Percentiles rank a stretch among this genome's conserved stretches.
Conservation (phyloP, 1,140 invertebrate species). For the Drosophila tani region DNA sequence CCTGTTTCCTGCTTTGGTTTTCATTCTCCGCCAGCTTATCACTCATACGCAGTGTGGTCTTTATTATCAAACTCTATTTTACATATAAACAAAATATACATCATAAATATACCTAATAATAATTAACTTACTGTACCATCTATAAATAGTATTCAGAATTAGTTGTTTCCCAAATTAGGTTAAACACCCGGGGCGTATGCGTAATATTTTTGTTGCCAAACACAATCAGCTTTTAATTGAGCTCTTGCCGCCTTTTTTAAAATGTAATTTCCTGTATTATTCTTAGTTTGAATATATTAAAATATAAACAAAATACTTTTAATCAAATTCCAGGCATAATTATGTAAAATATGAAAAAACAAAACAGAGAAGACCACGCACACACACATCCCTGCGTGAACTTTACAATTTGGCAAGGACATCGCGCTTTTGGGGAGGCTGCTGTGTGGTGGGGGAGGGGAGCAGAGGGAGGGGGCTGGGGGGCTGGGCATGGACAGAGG, state of each 20-base stretch:
- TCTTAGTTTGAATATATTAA: neutral
- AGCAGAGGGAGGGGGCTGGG: neutral
- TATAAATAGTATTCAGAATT: no score
- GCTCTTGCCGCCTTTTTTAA: neutral
- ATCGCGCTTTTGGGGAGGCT: constrained; percentile 17
- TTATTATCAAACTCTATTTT: no score
- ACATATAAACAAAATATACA: neutral
- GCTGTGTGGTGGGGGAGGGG: neutral
- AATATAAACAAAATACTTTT: no score
- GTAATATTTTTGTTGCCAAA: neutral
- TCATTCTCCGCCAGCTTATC: neutral
- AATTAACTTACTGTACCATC: no score
- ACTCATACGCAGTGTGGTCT: constrained; percentile 11
- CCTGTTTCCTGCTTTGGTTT: neutral
- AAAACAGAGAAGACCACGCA: no score
- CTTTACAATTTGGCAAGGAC: constrained; percentile 75
- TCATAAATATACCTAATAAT: neutral
- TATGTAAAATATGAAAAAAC: no score
- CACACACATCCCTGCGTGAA: constrained; percentile 39
- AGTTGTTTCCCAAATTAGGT: neutral
- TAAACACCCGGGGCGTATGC: constrained; percentile 10
- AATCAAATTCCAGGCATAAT: no score
- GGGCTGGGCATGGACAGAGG: neutral
- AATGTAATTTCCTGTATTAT: neutral
- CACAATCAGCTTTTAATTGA: neutral